These are phyloP conservation scores for Botrylloides violaceus DNA, from an alignment of 23 tunicate genomes.

Conservation along the genomic window DNA sequence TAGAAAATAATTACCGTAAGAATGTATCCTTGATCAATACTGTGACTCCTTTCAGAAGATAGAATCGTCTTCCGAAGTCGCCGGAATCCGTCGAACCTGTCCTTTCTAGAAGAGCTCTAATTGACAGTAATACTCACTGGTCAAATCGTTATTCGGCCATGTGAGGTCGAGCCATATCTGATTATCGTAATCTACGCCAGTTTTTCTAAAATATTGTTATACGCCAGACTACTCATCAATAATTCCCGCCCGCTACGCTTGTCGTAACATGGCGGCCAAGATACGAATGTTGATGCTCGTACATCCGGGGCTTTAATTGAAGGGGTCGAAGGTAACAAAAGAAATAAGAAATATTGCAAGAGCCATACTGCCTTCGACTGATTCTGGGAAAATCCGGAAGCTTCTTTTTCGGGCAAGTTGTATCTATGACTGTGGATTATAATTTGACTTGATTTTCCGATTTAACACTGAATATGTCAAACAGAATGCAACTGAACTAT, in stretches of 20 bases:
- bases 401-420: no score
- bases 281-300: constrained; percentile 81
- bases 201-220: not conserved
- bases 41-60: no score
- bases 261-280: constrained; percentile 7
- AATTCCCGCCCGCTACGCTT: constrained; percentile 2
- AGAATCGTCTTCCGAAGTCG: no score
- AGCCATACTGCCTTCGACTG: not conserved
- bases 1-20: no score
- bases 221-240: not conserved
- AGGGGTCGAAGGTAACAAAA: constrained; percentile 52
- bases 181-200: not conserved
- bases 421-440: no score
- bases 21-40: no score
- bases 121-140: not conserved
- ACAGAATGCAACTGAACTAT: no score
- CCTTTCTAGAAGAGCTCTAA: no score
- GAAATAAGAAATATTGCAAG: not conserved
- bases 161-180: not conserved
- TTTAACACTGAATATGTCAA: no score
- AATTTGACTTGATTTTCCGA: no score
- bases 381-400: no score
- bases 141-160: not conserved
- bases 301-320: constrained; percentile 75
- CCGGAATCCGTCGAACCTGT: no score